phyloP scores from a whole-genome alignment of 2,797 vertebrate species.

The Fistularia commersonii region DNA sequence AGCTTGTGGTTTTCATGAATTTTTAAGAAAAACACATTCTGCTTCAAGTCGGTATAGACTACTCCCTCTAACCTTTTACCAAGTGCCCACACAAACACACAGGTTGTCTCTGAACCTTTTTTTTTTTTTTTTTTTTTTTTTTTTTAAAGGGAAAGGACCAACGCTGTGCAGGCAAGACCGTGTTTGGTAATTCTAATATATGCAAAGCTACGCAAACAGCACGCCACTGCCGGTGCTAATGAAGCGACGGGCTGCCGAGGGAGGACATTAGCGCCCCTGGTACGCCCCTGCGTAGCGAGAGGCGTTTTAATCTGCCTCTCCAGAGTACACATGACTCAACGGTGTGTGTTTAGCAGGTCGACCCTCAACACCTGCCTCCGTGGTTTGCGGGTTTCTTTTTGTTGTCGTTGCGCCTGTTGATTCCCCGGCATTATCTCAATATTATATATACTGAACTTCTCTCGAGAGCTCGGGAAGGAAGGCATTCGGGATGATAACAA shows the following conservation, averaged over 20 bases:
- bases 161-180: too few species aligned
- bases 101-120: too few species aligned
- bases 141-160: too few species aligned
- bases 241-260: slow-evolving; percentile 33
- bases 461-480: slow-evolving; percentile 30
- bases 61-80: too few species aligned
- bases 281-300: slow-evolving; percentile 23
- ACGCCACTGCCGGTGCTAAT: slow-evolving; percentile 30
- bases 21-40: too few species aligned
- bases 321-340: slow-evolving; percentile 27
- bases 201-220: slow-evolving; percentile 16
- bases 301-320: slow-evolving; percentile 42
- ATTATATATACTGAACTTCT: slow-evolving; percentile 19
- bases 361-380: slow-evolving; percentile 39
- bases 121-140: too few species aligned
- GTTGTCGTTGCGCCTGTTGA: slow-evolving; percentile 30
- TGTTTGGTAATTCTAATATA: slow-evolving; percentile 7
- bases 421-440: slow-evolving; percentile 34
- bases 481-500: slow-evolving; percentile 42
- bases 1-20: too few species aligned
- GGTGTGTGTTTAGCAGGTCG: slow-evolving; percentile 33
- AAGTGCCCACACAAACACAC: too few species aligned
- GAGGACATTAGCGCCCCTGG: slow-evolving; percentile 25
- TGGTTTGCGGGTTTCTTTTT: slow-evolving; percentile 2
- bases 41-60: too few species aligned